Percentiles rank a stretch among this genome's conserved stretches.
phyloP scores from a whole-genome alignment of 2,113 vertebrate species.

The Merops nubicus region DNA sequence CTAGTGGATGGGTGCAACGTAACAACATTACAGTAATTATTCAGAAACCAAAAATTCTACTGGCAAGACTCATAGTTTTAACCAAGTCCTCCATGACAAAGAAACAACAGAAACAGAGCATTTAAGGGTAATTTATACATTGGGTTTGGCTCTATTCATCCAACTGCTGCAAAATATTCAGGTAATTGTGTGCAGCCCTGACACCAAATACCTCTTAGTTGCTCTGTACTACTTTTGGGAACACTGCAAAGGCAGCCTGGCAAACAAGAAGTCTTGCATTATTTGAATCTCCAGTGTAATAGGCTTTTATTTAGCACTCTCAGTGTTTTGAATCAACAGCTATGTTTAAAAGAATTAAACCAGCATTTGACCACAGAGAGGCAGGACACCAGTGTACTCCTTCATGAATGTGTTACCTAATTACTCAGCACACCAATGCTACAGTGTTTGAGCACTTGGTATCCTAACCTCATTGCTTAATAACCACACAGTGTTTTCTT shows the following conservation, averaged over 20 bases:
- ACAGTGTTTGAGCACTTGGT: neutral
- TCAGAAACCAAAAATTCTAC: neutral
- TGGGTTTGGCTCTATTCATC: neutral
- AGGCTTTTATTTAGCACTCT: neutral
- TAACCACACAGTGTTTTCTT: neutral
- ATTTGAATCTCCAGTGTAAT: neutral
- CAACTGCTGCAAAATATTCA: neutral
- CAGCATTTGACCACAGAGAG: neutral
- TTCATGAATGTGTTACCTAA: neutral
- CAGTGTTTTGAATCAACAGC: neutral
- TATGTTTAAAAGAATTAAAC: neutral
- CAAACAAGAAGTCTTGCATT: neutral
- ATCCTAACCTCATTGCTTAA: neutral
- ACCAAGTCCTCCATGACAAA: neutral
- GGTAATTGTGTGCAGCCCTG: neutral
- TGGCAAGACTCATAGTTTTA: neutral
- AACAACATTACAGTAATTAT: neutral
- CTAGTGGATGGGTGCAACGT: neutral
- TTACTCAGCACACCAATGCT: fast-evolving
- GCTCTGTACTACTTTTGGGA: neutral
- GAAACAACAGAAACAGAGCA: neutral
- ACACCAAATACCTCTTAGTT: neutral
- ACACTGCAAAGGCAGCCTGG: neutral
- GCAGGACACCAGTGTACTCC: neutral
- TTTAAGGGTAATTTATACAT: neutral